Conservation (phyloP, 2,888 invertebrate species). For the Lumbricus terrestris region DNA sequence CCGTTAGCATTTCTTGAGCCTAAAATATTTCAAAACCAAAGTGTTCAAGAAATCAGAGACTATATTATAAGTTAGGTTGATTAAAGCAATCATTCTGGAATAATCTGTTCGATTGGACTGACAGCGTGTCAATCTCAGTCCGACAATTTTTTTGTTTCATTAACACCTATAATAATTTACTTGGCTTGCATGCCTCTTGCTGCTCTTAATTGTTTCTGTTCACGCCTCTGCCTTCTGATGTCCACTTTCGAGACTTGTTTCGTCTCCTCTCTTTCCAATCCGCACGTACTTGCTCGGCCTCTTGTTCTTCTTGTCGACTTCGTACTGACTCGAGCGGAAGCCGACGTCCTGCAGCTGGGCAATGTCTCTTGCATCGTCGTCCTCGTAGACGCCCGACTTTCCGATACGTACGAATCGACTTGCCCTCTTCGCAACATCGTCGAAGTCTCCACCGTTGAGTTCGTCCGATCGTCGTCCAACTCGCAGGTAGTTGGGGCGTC, state of each 20-base stretch:
- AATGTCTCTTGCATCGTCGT: neutral
- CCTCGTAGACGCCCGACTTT: neutral
- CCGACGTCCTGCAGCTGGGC: neutral
- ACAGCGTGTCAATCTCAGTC: neutral
- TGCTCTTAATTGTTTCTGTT: too few relatives aligned
- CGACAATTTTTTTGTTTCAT: neutral
- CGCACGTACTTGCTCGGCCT: constrained; percentile 7
- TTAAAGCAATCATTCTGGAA: neutral
- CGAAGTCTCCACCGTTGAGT: neutral
- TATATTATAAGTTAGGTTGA: neutral
- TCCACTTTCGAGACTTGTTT: neutral
- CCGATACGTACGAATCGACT: neutral
- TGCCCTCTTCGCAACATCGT: neutral
- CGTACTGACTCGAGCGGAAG: neutral
- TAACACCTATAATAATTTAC: too few relatives aligned
- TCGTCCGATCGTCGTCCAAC: neutral
- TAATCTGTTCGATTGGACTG: neutral
- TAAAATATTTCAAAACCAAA: neutral
- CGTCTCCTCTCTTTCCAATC: neutral
- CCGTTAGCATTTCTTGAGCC: neutral
- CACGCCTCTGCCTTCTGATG: neutral
- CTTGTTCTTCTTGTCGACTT: neutral
- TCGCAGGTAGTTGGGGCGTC: neutral
- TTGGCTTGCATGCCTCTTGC: neutral
- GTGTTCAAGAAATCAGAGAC: neutral